Percentiles rank a stretch among this genome's conserved stretches.
phyloP scores from a whole-genome alignment of 2,888 invertebrate genomes.

The Epinotia bilunana region DNA sequence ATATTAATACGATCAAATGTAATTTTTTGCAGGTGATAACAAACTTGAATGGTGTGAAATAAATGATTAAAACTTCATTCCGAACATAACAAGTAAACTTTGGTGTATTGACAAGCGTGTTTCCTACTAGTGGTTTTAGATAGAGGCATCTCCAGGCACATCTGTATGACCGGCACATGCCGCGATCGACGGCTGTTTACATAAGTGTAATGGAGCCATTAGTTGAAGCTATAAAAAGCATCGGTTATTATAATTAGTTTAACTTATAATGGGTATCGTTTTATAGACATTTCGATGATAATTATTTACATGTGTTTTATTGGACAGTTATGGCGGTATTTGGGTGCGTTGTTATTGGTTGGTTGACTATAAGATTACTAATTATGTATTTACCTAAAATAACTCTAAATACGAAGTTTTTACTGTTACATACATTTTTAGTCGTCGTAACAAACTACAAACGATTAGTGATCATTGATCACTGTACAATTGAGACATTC shows the following conservation, averaged over 20 bases:
- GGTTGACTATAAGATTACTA: background rate
- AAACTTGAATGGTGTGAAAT: background rate
- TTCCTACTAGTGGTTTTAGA: background rate
- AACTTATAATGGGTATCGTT: conserved; percentile 18
- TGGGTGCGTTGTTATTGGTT: background rate
- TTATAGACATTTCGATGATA: conserved; percentile 18
- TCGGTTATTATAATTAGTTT: conserved; percentile 34
- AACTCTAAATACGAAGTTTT: background rate
- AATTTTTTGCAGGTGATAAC: background rate
- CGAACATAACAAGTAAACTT: background rate
- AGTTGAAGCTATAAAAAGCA: conserved; percentile 34
- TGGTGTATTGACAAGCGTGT: conserved; percentile 6
- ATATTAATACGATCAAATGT: too few relatives aligned
- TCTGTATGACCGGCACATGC: background rate
- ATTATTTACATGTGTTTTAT: conserved; percentile 15
- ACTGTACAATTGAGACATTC: background rate
- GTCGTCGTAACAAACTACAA: too few relatives aligned
- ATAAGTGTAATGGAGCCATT: conserved; percentile 34
- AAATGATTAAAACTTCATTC: background rate
- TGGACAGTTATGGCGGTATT: background rate
- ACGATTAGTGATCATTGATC: too few relatives aligned
- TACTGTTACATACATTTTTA: background rate
- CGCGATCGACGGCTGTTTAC: conserved; percentile 35
- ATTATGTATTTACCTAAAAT: background rate
- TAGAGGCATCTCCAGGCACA: conserved; percentile 7